Evolutionary conservation across 2,113 vertebrate genomes (phyloP).

Genomic region (Girardinichthys multiradiatus): DNA sequence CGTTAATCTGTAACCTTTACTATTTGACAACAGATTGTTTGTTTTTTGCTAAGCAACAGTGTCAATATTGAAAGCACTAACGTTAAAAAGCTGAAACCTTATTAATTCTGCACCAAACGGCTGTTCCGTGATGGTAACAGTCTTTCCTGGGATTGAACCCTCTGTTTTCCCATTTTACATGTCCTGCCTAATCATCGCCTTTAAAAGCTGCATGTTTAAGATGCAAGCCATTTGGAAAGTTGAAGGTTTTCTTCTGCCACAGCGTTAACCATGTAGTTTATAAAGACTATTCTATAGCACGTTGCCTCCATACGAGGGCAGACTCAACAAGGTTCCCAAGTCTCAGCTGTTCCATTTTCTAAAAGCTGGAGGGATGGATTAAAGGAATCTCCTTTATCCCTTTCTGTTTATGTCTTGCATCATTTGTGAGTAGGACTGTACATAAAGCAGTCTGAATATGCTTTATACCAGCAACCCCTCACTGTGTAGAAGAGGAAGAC

Average conservation of each 20-base stretch:
- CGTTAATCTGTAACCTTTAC: constrained; percentile 6
- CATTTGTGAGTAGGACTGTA: neutral
- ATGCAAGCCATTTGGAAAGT: neutral
- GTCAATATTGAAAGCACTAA: neutral
- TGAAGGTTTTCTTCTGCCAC: neutral
- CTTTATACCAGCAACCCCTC: neutral
- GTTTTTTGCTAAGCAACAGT: neutral
- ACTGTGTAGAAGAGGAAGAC: neutral
- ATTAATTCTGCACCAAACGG: neutral
- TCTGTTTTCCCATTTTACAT: too few relatives aligned
- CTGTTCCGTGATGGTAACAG: too few relatives aligned
- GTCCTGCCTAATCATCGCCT: neutral
- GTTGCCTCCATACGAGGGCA: neutral
- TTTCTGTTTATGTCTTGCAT: neutral
- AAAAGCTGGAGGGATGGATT: neutral
- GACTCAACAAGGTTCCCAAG: neutral
- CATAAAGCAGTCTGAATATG: neutral
- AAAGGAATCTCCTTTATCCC: neutral
- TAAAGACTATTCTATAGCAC: neutral
- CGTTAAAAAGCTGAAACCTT: neutral
- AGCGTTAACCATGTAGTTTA: neutral
- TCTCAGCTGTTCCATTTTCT: neutral
- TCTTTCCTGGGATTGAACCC: too few relatives aligned
- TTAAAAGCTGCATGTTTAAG: neutral
- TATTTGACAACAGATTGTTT: constrained; percentile 33